Evolutionary conservation across 2,888 invertebrate species (phyloP), one percentile per base, ranked within the genome.

Genomic region (Matsumyia berberina): DNA sequence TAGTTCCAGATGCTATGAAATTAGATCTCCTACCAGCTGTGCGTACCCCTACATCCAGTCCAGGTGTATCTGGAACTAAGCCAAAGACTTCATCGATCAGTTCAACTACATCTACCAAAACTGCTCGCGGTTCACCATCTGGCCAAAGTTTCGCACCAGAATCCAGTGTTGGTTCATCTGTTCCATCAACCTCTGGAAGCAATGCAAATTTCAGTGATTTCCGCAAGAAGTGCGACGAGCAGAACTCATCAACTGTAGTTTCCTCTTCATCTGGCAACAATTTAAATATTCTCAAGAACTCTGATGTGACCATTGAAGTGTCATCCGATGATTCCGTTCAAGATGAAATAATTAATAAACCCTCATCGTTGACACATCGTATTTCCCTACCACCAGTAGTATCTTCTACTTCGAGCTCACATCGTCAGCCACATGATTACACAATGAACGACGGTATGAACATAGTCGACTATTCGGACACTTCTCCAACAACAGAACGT

Each of bases 1-100:
- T 91, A 11, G 89, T 91, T 1, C 90, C 91, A 0, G 91, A 91
- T 11, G 89, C 89, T 0, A 88, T 90, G 86, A 90, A 90, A 82
- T 66, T 87, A 9, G 86, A 88, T 7, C 31, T 88, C 2, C 67
- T 86, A 12, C 70, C 89, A n/a, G 24, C 78, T 19, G 58, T 1
- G 11, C 51, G 12, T 9, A 12, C 42, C 3, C 2, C 24, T 3
- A 39, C 58, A 7, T 24, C 67, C 5, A 77, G 67, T 8, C 35
- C 67, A 5, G 35, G 49, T 3, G 15, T 31, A 2, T 6, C 55
- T 7, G 58, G 39, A 11, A 8, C 42, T 5, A 78, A 73, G 24
- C 9, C 29, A 0, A 83, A 69, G 15, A 53, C 9, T 31, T 1
- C 51, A 17, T n/a, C 55, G 2, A 85, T 49, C 12, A 8, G 66